phyloP scores from a whole-genome alignment of 2,113 vertebrate genomes.

The Vidua macroura region DNA sequence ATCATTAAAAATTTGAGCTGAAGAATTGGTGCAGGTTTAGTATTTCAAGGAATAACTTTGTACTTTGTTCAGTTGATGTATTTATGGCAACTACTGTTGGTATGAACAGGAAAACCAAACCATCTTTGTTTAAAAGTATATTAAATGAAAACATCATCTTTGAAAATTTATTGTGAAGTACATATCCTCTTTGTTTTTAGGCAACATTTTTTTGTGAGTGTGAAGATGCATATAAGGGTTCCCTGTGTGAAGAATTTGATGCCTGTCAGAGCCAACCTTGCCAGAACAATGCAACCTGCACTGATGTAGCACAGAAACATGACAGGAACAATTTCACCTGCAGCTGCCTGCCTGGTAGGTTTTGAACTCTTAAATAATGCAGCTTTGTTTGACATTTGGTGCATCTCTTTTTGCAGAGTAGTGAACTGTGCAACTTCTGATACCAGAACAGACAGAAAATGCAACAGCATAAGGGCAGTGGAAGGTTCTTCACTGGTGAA shows the following conservation, averaged over 20 bases:
- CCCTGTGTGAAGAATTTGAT: slow-evolving; percentile 92
- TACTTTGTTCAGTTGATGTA: background rate
- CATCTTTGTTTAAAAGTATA: background rate
- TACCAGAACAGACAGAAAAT: background rate
- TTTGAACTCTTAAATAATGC: background rate
- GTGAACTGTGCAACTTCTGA: background rate
- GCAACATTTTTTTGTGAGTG: slow-evolving; percentile 90
- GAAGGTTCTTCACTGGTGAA: background rate
- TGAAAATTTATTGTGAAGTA: background rate
- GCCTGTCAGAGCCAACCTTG: slow-evolving; percentile 87
- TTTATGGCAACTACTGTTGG: background rate
- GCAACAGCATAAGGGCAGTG: background rate
- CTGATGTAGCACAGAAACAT: slow-evolving; percentile 80
- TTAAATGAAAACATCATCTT: background rate
- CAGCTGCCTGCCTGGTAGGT: slow-evolving; percentile 84
- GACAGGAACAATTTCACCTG: slow-evolving; percentile 88
- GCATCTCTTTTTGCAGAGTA: background rate
- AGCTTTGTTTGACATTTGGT: background rate
- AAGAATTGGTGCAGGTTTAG: background rate
- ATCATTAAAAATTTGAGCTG: background rate
- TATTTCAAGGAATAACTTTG: background rate
- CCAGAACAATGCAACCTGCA: slow-evolving; percentile 85
- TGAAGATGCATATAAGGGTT: slow-evolving; percentile 82
- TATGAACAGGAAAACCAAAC: background rate
- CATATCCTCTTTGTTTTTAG: slow-evolving; percentile 65